Evolutionary conservation across 53 echinoderm and acorn worm species (phyloP), one percentile per base, ranked within the genome.

Genomic region (Luidia sarsii): DNA sequence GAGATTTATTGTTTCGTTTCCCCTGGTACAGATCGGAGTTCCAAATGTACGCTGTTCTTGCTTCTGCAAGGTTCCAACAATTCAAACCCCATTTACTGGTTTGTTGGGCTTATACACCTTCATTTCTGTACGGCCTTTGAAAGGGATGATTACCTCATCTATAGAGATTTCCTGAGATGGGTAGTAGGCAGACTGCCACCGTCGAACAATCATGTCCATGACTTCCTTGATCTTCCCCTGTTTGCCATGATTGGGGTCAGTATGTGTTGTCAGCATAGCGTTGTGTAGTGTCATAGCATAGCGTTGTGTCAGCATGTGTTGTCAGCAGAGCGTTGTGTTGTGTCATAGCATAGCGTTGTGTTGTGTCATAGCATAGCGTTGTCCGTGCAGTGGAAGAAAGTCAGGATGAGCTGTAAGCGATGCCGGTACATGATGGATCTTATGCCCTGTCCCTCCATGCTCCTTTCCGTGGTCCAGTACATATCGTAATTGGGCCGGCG

Each of bases 41-140:
- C 65, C 65, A 65, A 22, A 65, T 33, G 41, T 77, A 59, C 9
- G 41, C 77, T 13, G 59, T 41, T 22, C 25, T 43, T 39, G 60
- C 31, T 30, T 61, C 75, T 4, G 60, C 77, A 9, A 59, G 11
- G 23, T 54, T 67, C 66, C 53, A 82, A 9, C 54, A 54, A 29
- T 67, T 51, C 68, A 82, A 35, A 2, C 63, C 82, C 56, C 66
- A 62, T 25, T 82, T 82, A 13, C 48, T 29, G 81, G 81, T 37
- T 81, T 81, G 30, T 31, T 50, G 15, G 66, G 81, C 20, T 67
- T 68, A 43, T 68, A 82, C 39, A 67, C 67, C 34, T 82, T 82
- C 53, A 82, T 36, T 13, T 25, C 67, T 7, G 65, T 46, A 2
- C 67, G 64, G 33, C 81, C 81, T 35, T 82, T 82, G 82, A 67